A percentile compares a stretch with the other conserved stretches of the same genome.
Conservation (phyloP, 2,888 invertebrate species). For the Orgyia antiqua region DNA sequence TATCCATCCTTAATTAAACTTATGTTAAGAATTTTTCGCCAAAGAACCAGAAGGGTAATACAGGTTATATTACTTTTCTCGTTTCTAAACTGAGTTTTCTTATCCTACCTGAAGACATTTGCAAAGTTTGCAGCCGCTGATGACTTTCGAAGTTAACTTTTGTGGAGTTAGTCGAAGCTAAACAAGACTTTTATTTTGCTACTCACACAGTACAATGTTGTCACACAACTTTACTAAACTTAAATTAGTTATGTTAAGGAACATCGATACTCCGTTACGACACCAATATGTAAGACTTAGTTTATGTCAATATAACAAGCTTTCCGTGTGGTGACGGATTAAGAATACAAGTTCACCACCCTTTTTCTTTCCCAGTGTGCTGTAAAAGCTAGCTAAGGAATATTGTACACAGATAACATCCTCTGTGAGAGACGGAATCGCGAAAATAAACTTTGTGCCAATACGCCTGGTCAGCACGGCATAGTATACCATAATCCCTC, state of each 20-base stretch:
- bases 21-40: too few relatives aligned
- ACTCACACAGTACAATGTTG: constrained; percentile 24
- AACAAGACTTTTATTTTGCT: constrained; percentile 37
- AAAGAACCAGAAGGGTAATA: too few relatives aligned
- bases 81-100: constrained; percentile 62
- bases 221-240: not conserved
- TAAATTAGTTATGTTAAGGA: not conserved
- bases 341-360: too few relatives aligned
- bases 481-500: too few relatives aligned
- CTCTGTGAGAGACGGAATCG: too few relatives aligned
- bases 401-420: too few relatives aligned
- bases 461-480: too few relatives aligned
- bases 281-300: not conserved
- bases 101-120: constrained; percentile 63
- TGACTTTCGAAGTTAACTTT: constrained; percentile 58
- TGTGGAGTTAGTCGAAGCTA: constrained; percentile 44
- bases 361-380: too few relatives aligned
- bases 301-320: not conserved
- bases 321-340: too few relatives aligned
- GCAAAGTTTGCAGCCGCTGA: constrained; percentile 56
- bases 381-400: too few relatives aligned
- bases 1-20: too few relatives aligned
- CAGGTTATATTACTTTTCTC: constrained; percentile 61
- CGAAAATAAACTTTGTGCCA: too few relatives aligned
- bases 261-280: not conserved